Base-by-base conservation (phyloP, 2,888 invertebrate genomes). In the Junonia oenone region DNA sequence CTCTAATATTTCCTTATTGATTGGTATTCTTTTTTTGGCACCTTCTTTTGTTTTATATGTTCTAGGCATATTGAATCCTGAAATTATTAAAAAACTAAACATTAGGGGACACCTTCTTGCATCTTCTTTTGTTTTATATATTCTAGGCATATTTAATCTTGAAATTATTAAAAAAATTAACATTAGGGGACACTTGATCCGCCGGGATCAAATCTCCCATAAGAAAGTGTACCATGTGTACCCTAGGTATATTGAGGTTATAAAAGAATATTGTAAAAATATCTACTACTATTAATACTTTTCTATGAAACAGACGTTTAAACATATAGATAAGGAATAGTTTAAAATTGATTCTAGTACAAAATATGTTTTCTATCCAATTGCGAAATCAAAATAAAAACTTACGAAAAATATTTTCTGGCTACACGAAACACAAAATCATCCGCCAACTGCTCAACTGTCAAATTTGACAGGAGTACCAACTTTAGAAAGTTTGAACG, bases 61-160 rank as follows among this genome's bases (percentile, higher is more conserved):
- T 55, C 55, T 56, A 15, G 59, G 59, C 57, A 51, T 56, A 48
- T 35, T 51, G 27, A 37, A 51, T 45, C 33, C 43, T 45, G 53
- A 26, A 51, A 59, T 56, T 33, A 55, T 31, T 50, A 33, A 31
- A 49, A 54, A 5, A 54, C 33, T 40, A 43, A 47, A 58, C 11
- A 27, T 51, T 50, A 56, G 29, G 50, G 51, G 46, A 52, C 56
- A 59, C 50, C 56, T 56, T n/a, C n/a, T n/a, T n/a, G 56, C 54
- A 56, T 51, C 56, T 56, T 54, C 55, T 55, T 33, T 62, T 55
- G 45, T 59, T 53, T 59, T 62, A 15, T 62, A 57, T 55, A 51
- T 17, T 55, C 55, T 56, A 15, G 59, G 59, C 57, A 51, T 56
- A 48, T 35, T 51, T 15, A 37, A 51, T 45, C 33, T 33, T 45